Base-by-base conservation (phyloP, 2,797 vertebrate genomes). In the Neomorphus geoffroyi region DNA sequence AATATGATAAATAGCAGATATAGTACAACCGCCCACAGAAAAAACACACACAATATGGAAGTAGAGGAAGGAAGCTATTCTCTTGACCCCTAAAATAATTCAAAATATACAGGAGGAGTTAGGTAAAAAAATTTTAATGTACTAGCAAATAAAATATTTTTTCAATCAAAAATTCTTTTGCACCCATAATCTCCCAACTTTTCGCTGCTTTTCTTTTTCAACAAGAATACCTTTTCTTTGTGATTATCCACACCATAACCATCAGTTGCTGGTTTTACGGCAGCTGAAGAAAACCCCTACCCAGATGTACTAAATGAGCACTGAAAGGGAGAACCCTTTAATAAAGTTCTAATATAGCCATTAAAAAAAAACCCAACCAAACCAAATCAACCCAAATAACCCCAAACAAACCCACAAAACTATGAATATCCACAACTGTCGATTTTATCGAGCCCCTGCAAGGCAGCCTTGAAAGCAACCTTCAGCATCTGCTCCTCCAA, bases 381-480 rank as follows among this genome's bases (percentile, higher is more conserved):
- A 45, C 45, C 17, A 45, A 21, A 3, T 17, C 53, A 18, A 10
- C 18, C 37, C 3, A 35, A 48, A 54, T 54, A 65, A 18, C 7
- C 32, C 17, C 19, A 15, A 65, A 65, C 35, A 28, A 57, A 50
- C 6, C 14, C 7, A 26, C 51, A 41, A 7, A 1, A 30, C 24
- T 5, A 5, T 41, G 39, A 46, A 73, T 43, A 77, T 71, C 43
- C 45, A 77, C 58, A 75, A 71, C 51, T 74, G 30, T 33, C 4
- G 0, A 8, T 58, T 88, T 79, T 81, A 62, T 39, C 70, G 24
- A 30, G 8, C 4, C 48, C 39, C 61, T 78, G 41, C 0, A 9
- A 93, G 18, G 72, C 86, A 93, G 69, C 50, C 77, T 89, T 90
- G 78, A 95, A 86, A 93, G 58, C 48, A 92, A 79, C 61, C 60